A percentile compares a stretch with the other conserved stretches of the same genome.
phyloP scores from a whole-genome alignment of 2,113 vertebrate species.

The Raja brachyura region DNA sequence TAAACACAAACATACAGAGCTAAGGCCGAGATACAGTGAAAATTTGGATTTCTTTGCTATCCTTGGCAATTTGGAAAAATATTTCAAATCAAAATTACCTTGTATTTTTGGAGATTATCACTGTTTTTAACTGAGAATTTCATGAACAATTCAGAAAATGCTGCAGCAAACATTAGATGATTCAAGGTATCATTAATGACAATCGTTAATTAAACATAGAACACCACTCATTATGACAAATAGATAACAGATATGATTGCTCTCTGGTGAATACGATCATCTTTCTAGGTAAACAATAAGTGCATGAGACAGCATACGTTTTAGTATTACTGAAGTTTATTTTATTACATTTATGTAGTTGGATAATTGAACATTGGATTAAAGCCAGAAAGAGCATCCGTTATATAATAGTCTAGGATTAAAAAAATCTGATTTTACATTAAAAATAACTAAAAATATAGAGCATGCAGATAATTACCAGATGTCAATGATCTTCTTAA shows the following conservation, averaged over 20 bases:
- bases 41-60: not conserved
- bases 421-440: not conserved
- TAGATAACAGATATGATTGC: not conserved
- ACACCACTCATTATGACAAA: not conserved
- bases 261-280: not conserved
- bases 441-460: not conserved
- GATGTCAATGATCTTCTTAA: not conserved
- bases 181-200: not conserved
- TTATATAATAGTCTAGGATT: not conserved
- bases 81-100: conserved; percentile 21
- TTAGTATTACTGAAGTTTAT: not conserved
- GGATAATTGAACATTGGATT: not conserved
- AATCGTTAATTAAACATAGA: not conserved
- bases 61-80: not conserved
- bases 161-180: not conserved
- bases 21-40: not conserved
- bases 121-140: not conserved
- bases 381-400: not conserved
- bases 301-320: not conserved
- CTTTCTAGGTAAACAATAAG: not conserved
- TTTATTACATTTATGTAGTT: not conserved
- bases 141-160: not conserved
- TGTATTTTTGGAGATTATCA: not conserved
- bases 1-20: not conserved
- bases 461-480: not conserved